Percentiles rank a stretch among this genome's conserved stretches.
Evolutionary conservation across 2,113 vertebrate genomes (phyloP).

Genomic region (Tenrec ecaudatus): DNA sequence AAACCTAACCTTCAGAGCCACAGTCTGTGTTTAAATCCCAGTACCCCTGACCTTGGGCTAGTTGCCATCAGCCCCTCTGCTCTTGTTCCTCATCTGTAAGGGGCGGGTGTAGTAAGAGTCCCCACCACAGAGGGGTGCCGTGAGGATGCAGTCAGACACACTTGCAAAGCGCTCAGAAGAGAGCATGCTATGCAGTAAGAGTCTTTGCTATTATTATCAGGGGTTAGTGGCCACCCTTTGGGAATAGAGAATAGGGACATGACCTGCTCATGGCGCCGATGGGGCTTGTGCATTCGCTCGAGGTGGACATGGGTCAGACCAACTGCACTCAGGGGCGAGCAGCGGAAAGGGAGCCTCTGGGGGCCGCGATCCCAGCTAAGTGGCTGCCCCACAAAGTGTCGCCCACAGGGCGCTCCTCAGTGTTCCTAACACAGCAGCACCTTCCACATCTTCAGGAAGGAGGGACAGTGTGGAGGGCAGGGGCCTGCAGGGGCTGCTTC

Average conservation of each 20-base stretch:
- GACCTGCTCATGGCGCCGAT: too few relatives aligned
- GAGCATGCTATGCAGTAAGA: neutral
- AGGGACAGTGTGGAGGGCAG: too few relatives aligned
- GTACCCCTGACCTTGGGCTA: slow-evolving; percentile 3
- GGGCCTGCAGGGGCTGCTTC: too few relatives aligned
- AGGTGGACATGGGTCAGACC: neutral
- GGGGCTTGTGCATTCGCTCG: neutral
- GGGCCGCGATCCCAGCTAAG: too few relatives aligned
- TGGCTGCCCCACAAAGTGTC: too few relatives aligned
- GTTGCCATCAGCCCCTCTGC: neutral
- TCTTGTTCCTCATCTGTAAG: slow-evolving; percentile 44
- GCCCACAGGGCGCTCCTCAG: too few relatives aligned
- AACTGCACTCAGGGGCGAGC: too few relatives aligned
- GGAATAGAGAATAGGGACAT: neutral
- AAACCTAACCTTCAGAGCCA: neutral
- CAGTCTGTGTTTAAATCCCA: neutral
- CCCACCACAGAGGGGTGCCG: neutral
- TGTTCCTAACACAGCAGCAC: too few relatives aligned
- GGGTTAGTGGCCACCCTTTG: neutral
- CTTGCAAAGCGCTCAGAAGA: neutral
- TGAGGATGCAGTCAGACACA: neutral
- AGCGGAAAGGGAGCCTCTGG: too few relatives aligned
- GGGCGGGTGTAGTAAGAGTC: neutral
- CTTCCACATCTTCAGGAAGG: too few relatives aligned
- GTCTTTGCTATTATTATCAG: neutral